Evolutionary conservation across 2,113 vertebrate species (phyloP), one percentile per base, ranked within the genome.

Genomic region (Megaptera novaeangliae): DNA sequence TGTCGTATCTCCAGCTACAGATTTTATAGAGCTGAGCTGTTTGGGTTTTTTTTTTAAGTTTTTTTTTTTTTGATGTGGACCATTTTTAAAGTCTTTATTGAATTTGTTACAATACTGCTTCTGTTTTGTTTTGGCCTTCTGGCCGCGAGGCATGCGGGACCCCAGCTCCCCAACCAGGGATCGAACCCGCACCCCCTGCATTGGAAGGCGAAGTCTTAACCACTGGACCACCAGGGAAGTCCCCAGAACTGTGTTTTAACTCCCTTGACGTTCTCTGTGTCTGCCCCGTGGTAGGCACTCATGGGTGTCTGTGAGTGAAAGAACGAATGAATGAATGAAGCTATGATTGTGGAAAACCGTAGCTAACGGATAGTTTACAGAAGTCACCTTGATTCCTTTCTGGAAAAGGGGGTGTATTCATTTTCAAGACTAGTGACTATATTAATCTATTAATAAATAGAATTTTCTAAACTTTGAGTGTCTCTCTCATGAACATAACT

Each of bases 391-490:
- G 87, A 89, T 23, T 44, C 66, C 57, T 94, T 69, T 52, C 57
- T 89, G 31, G 41, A 75, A 68, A 96, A 34, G 7, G 27, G 31
- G 15, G 0, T 44, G 36, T n/a, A 69, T 87, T 85, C 61, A 69
- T 49, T 90, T 87, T 63, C 59, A 2, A 92, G 72, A 89, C 21
- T 12, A 74, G 55, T 59, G 64, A 46, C 21, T n/a, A 5, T 46
- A 74, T 49, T 44, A 55, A 87, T 77, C 12, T 95, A 36, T 74
- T 90, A 94, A 83, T 64, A 18, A 83, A 69, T 20, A 61, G 25
- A 39, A 84, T 74, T 95, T 95, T 74, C 80, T 96, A 87, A 64
- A 88, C n/a, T 82, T 88, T 81, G 36, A 75, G 29, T 36, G 21
- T 71, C 31, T 80, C 15, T 75, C 25, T 80, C 31, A 69, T 10